phyloP scores from a whole-genome alignment of 2,113 vertebrate species.

The Hippocampus barbouri region DNA sequence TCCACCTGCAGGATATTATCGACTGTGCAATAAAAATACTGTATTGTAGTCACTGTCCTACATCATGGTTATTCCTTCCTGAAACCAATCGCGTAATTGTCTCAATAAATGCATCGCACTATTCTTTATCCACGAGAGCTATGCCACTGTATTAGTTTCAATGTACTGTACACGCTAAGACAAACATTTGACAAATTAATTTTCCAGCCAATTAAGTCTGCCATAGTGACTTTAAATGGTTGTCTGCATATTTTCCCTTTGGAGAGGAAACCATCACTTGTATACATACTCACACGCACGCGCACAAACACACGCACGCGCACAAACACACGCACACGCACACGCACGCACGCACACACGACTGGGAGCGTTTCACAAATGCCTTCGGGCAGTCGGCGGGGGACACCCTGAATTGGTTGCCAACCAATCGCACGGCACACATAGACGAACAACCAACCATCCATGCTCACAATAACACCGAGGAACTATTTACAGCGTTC shows the following conservation, averaged over 20 bases:
- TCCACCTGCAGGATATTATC: constrained; percentile 36
- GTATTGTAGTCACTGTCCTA: background rate
- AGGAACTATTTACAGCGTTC: too few species aligned
- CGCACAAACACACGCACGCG: too few species aligned
- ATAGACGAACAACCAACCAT: too few species aligned
- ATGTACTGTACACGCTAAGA: background rate
- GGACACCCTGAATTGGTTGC: too few species aligned
- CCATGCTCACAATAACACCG: too few species aligned
- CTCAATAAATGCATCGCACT: background rate
- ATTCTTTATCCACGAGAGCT: background rate
- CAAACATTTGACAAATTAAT: background rate
- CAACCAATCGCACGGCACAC: too few species aligned
- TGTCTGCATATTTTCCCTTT: constrained; percentile 18
- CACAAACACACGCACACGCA: too few species aligned
- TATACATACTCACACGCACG: constrained; percentile 3
- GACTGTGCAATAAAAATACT: background rate
- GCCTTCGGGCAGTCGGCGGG: too few species aligned
- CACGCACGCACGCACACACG: too few species aligned
- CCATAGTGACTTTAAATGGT: constrained; percentile 4
- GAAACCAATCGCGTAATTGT: background rate
- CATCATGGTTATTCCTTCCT: background rate
- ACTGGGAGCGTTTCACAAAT: too few species aligned
- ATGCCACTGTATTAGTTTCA: constrained; percentile 65
- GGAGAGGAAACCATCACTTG: constrained; percentile 68
- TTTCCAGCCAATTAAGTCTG: background rate